These are phyloP conservation scores for Cybosia mesomella DNA, from an alignment of 2,888 invertebrate genomes.

Conservation along the genomic window DNA sequence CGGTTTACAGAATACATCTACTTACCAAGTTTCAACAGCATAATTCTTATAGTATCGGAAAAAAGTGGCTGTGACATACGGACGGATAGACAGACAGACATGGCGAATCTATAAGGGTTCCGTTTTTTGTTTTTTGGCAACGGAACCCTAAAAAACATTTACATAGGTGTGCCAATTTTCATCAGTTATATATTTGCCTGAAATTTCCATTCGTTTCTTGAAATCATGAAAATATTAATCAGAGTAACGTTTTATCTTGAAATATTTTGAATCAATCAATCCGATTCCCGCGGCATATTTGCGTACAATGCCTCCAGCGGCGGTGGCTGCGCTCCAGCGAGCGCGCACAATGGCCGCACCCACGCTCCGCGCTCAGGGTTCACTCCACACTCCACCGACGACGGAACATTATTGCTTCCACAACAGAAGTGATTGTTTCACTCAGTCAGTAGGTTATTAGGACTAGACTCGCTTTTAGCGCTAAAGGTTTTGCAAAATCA, in stretches of 20 bases:
- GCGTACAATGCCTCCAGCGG: constrained; percentile 13
- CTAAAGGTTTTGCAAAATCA: background rate
- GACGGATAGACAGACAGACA: too few species aligned
- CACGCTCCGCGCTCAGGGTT: constrained; percentile 8
- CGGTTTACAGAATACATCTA: too few species aligned
- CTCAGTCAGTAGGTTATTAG: constrained; percentile 21
- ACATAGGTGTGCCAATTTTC: background rate
- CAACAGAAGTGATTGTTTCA: constrained; percentile 27
- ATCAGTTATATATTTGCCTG: background rate
- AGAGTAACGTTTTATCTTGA: background rate
- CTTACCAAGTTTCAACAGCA: too few species aligned
- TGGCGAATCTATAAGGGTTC: too few species aligned
- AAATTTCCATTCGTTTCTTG: background rate
- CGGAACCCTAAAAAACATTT: too few species aligned
- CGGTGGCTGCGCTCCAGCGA: constrained; percentile 23
- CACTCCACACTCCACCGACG: background rate
- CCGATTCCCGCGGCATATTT: constrained; percentile 5
- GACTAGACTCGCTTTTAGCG: constrained; percentile 33
- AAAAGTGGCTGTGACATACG: too few species aligned
- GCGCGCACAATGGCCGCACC: constrained; percentile 34
- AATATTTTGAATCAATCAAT: constrained; percentile 10
- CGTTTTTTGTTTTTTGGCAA: too few species aligned
- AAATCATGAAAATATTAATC: background rate
- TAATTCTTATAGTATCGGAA: too few species aligned
- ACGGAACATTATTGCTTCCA: constrained; percentile 36